Evolutionary conservation across 2,797 vertebrate genomes (phyloP).

Genomic region (Myotis planiceps): DNA sequence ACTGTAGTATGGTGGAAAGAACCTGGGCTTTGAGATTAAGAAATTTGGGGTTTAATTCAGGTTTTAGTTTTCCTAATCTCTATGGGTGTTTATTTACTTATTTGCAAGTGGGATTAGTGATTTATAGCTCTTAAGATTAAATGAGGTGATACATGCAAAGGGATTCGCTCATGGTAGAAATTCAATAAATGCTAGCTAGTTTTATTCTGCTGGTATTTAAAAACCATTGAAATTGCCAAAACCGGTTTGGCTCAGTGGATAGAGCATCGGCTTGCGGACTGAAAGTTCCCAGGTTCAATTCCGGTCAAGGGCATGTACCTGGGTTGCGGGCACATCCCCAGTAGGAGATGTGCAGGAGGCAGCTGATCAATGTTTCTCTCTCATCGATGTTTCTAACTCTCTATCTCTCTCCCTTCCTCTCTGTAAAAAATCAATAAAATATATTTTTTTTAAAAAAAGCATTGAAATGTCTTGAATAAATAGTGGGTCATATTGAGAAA

Average conservation of each 20-base stretch:
- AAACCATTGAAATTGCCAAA: background rate
- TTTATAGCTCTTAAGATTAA: background rate
- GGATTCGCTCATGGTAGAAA: background rate
- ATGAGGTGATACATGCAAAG: background rate
- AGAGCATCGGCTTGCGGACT: too few relatives aligned
- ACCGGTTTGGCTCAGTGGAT: too few relatives aligned
- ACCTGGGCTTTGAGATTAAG: background rate
- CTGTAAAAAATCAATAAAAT: too few relatives aligned
- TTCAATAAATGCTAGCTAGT: background rate
- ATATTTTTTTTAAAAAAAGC: too few relatives aligned
- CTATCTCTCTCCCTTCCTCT: too few relatives aligned
- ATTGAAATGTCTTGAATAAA: background rate
- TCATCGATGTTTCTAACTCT: too few relatives aligned
- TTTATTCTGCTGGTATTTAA: background rate
- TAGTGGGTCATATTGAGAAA: background rate
- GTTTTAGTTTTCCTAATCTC: constrained; percentile 13
- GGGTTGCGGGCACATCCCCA: too few relatives aligned
- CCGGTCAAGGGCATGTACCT: too few relatives aligned
- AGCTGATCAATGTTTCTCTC: too few relatives aligned
- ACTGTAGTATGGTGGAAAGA: background rate
- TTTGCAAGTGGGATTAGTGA: background rate
- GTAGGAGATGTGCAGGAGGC: too few relatives aligned
- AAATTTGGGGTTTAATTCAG: background rate
- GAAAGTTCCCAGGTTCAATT: too few relatives aligned
- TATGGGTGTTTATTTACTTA: background rate